phyloP scores from a whole-genome alignment of 2,113 vertebrate species.

The Gopherus evgoodei region DNA sequence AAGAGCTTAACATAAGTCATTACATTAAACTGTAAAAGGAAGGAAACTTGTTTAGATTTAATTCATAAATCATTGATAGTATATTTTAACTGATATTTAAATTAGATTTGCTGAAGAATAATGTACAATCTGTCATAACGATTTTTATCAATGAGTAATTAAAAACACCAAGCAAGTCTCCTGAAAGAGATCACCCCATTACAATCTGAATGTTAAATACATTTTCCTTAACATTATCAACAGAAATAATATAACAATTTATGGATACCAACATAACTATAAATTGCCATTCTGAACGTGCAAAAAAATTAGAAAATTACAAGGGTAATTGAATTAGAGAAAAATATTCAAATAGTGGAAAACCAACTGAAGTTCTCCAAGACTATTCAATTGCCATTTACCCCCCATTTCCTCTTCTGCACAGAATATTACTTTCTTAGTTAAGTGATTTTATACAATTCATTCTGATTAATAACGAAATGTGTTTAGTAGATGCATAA shows the following conservation, averaged over 20 bases:
- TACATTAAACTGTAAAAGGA: constrained; percentile 20
- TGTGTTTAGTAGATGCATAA: not conserved
- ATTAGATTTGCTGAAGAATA: not conserved
- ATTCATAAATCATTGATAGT: constrained; percentile 26
- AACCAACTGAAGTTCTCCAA: not conserved
- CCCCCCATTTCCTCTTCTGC: not conserved
- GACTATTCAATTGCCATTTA: not conserved
- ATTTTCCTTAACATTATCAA: not conserved
- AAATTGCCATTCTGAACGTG: not conserved
- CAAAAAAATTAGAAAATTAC: not conserved
- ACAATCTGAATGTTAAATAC: not conserved
- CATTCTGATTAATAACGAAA: not conserved
- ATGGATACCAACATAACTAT: not conserved
- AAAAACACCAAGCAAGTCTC: not conserved
- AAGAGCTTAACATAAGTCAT: constrained; percentile 5
- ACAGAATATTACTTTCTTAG: not conserved
- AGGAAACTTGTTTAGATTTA: constrained; percentile 43
- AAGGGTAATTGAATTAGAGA: not conserved
- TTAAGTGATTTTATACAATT: not conserved
- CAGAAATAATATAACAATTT: not conserved
- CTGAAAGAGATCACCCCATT: not conserved
- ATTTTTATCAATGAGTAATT: not conserved
- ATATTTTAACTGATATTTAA: not conserved
- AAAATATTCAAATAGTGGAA: not conserved
- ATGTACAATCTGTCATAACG: not conserved